Evolutionary conservation across 2,797 vertebrate species (phyloP).

Genomic region (Xiphophorus birchmanni): DNA sequence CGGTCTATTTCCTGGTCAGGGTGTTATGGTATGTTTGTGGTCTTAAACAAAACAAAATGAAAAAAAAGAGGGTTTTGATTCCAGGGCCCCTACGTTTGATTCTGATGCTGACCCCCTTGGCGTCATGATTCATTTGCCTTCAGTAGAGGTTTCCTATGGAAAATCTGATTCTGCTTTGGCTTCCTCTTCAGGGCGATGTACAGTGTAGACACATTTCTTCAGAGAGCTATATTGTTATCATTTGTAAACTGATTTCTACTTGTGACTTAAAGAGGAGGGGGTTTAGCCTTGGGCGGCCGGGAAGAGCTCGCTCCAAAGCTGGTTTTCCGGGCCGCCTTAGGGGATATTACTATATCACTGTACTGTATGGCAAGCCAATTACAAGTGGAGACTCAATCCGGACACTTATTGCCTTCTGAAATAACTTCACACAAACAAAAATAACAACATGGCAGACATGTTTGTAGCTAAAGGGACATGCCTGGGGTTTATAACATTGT

Average conservation of each 20-base stretch:
- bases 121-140: slow-evolving; percentile 86
- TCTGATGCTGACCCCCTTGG: slow-evolving; percentile 77
- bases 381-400: slow-evolving; percentile 83
- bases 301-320: slow-evolving; percentile 60
- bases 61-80: slow-evolving; percentile 73
- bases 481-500: slow-evolving; percentile 52
- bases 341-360: slow-evolving; percentile 83
- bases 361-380: slow-evolving; percentile 88
- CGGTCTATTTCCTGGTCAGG: slow-evolving; percentile 61
- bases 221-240: slow-evolving; percentile 85
- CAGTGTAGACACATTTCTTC: slow-evolving; percentile 86
- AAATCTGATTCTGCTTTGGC: slow-evolving; percentile 87
- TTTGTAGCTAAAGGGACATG: slow-evolving; percentile 40
- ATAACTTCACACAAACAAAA: slow-evolving; percentile 64
- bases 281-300: slow-evolving; percentile 72
- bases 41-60: slow-evolving; percentile 51
- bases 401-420: slow-evolving; percentile 82
- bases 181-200: slow-evolving; percentile 88
- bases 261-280: slow-evolving; percentile 80
- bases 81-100: slow-evolving; percentile 78
- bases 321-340: slow-evolving; percentile 71
- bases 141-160: slow-evolving; percentile 90
- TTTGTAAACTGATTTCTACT: slow-evolving; percentile 85
- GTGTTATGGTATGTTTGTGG: slow-evolving; percentile 64
- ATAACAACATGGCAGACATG: slow-evolving; percentile 59